Conservation (phyloP, 2,888 invertebrate species). For the Drosophila colorata region DNA sequence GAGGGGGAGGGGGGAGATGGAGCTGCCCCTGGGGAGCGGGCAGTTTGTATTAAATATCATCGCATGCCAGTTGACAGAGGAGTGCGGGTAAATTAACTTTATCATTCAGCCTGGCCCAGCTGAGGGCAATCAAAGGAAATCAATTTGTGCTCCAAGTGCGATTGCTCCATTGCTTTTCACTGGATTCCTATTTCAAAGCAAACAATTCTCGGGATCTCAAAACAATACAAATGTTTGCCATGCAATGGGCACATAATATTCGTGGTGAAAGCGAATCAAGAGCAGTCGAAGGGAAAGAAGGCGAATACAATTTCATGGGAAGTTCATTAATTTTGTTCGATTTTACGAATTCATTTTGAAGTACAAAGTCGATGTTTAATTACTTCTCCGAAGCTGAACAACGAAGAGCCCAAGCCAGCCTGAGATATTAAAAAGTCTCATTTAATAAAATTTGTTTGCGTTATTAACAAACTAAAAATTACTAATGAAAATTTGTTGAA, state of each 20-base stretch:
- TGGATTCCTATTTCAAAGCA: slow-evolving; percentile 19
- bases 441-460: too few relatives aligned
- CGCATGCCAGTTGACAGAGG: slow-evolving; percentile 31
- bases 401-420: too few relatives aligned
- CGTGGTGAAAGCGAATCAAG: slow-evolving; percentile 11
- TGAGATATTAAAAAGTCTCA: too few relatives aligned
- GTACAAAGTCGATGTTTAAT: not conserved
- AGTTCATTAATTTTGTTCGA: not conserved
- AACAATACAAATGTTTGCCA: slow-evolving; percentile 14
- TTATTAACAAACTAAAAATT: too few relatives aligned
- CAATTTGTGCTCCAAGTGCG: slow-evolving; percentile 44
- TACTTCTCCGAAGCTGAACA: too few relatives aligned
- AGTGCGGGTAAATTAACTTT: slow-evolving; percentile 53
- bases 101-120: slow-evolving; percentile 33
- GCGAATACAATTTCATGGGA: slow-evolving; percentile 2
- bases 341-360: not conserved
- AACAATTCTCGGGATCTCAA: slow-evolving; percentile 4
- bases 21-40: slow-evolving; percentile 18
- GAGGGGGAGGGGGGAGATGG: too few relatives aligned
- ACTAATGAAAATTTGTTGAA: too few relatives aligned
- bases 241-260: slow-evolving; percentile 9
- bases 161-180: slow-evolving; percentile 30
- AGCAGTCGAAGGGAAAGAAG: slow-evolving; percentile 2
- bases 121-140: slow-evolving; percentile 33
- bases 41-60: slow-evolving; percentile 41